phyloP scores from a whole-genome alignment of 2,888 invertebrate genomes.

The Sarcophaga rosellei region DNA sequence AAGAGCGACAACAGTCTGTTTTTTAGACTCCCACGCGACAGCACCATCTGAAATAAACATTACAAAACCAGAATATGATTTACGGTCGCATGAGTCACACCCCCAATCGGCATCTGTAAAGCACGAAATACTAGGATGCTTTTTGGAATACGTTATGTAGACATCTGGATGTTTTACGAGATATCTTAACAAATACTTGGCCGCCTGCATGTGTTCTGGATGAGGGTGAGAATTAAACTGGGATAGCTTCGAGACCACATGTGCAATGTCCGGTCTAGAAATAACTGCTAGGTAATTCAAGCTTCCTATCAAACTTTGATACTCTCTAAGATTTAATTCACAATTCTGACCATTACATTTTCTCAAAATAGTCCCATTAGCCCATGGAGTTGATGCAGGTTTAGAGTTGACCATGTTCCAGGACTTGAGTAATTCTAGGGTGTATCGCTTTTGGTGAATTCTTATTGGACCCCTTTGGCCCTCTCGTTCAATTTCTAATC shows the following conservation, averaged over 20 bases:
- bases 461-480: slow-evolving; percentile 38
- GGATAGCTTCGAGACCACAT: no score
- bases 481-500: slow-evolving; percentile 59
- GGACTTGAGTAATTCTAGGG: slow-evolving; percentile 33
- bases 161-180: background rate
- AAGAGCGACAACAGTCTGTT: slow-evolving; percentile 53
- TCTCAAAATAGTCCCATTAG: slow-evolving; percentile 44
- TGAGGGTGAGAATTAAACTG: slow-evolving; percentile 56
- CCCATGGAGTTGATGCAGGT: slow-evolving; percentile 49
- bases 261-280: slow-evolving; percentile 13
- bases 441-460: slow-evolving; percentile 37
- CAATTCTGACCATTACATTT: slow-evolving; percentile 3
- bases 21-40: slow-evolving; percentile 67
- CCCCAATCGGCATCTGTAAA: slow-evolving; percentile 69
- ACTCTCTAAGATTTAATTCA: slow-evolving; percentile 14
- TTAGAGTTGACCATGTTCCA: slow-evolving; percentile 58
- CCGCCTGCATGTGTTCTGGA: slow-evolving; percentile 56
- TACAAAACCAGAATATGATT: slow-evolving; percentile 59
- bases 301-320: slow-evolving; percentile 63
- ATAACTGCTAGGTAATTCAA: slow-evolving; percentile 61
- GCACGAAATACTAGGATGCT: slow-evolving; percentile 49
- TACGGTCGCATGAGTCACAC: slow-evolving; percentile 61
- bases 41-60: slow-evolving; percentile 52
- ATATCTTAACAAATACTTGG: slow-evolving; percentile 24
- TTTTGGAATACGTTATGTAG: slow-evolving; percentile 3